phyloP scores from a whole-genome alignment of 2,797 vertebrate genomes.

The Champsocephalus gunnari region DNA sequence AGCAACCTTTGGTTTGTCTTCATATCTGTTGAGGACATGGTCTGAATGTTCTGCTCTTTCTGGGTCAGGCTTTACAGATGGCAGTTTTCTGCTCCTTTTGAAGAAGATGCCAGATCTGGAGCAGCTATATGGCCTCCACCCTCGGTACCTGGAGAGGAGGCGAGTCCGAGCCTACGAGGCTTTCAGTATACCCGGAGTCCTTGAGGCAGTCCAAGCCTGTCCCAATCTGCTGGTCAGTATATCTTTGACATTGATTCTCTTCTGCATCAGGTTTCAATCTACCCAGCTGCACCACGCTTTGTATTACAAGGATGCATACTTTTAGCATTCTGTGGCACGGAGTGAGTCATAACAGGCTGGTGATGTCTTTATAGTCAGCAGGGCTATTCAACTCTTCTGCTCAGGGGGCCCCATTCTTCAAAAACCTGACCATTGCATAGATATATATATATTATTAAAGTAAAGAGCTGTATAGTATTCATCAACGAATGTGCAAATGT shows the following conservation, averaged over 20 bases:
- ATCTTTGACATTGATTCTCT: not conserved
- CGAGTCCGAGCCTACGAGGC: slow-evolving; percentile 96
- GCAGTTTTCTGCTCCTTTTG: slow-evolving; percentile 94
- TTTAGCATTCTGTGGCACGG: not conserved
- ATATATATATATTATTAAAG: too few relatives aligned
- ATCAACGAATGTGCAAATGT: too few relatives aligned
- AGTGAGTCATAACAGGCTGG: too few relatives aligned
- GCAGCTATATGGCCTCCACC: slow-evolving; percentile 97
- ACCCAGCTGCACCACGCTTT: not conserved
- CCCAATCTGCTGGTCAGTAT: slow-evolving; percentile 93
- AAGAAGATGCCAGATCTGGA: slow-evolving; percentile 99
- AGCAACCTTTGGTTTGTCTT: not conserved
- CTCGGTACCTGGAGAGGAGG: slow-evolving; percentile 94
- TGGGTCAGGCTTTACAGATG: slow-evolving; percentile 93
- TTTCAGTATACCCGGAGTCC: slow-evolving; percentile 97
- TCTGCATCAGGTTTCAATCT: not conserved
- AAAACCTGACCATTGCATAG: too few relatives aligned
- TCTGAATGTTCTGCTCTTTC: not conserved
- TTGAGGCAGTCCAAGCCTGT: slow-evolving; percentile 96
- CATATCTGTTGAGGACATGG: not conserved
- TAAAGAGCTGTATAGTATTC: too few relatives aligned
- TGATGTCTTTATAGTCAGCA: too few relatives aligned
- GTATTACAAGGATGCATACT: not conserved
- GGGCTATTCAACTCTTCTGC: too few relatives aligned
- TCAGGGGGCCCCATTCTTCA: too few relatives aligned